Base-by-base conservation (phyloP, 2,797 vertebrate species). In the Dromococcyx pavoninus region DNA sequence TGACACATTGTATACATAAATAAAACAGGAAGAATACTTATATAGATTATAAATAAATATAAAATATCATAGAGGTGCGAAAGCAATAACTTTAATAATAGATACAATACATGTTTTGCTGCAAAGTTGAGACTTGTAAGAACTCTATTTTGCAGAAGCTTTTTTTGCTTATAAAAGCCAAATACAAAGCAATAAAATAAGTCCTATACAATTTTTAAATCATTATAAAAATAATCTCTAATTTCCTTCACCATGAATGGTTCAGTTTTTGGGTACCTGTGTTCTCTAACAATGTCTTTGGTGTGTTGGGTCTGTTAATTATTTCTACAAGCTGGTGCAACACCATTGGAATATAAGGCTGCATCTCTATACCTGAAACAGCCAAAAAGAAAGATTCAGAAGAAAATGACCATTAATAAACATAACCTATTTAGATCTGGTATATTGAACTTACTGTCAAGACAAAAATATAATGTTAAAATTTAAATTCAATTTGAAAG, bases 261-360 rank as follows among this genome's bases (percentile, higher is more conserved):
- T 88, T 96, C 93, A 93, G 78, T 96, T 96, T 95, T 97, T 95
- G 98, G 99, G 98, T 99, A 99, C 99, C 99, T 99, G 99, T 99
- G 97, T 99, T 99, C 98, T 99, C 99, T 99, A 99, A 99, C 93
- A 99, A 98, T 56, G 99, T 99, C 99, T 99, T 99, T 98, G 99
- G 99, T 97, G 99, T 99, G 97, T 99, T 99, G 97, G 99, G 99
- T 98, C 99, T 98, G 98, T 99, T 99, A 97, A 99, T 99, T 98
- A 99, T 99, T 98, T 99, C 99, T 98, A 99, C 99, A 98, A 99
- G 99, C 98, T 99, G 99, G 97, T 99, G 99, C 98, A 99, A 98
- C 94, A 99, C 99, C 98, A 99, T 98, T 97, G 98, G 98, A 97
- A 99, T 98, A 97, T 99, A 99, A 91, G 98, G 99, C 98, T 99